Evolutionary conservation across 1,140 invertebrate genomes (phyloP), one percentile per base, ranked within the genome.

Genomic region (Diorhabda carinulata): DNA sequence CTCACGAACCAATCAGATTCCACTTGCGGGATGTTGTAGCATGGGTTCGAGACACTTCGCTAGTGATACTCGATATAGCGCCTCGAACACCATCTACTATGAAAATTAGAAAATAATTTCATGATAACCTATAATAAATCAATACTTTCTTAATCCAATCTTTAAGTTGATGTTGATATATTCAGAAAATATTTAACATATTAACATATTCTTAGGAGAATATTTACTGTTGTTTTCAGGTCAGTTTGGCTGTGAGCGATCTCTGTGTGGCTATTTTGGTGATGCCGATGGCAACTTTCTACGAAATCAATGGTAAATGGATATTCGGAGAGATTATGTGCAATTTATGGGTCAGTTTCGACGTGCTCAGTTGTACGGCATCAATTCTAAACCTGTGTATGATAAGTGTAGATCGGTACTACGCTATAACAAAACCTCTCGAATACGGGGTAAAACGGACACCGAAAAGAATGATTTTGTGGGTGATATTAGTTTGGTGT

Each of bases 311-410:
- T 69, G 91, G 93, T 58, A 88, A 86, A 66, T 96, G 94, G 94
- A 89, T 88, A 71, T 94, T 96, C 70, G 92, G 93, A 63, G 85
- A 88, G 10, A 85, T 91, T 52, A 86, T 95, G 72, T 97, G 95
- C 82, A 92, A 96, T 79, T 86, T 93, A 80, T 90, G 90, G 93
- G 94, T 90, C 70, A 90, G 87, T 76, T 93, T 94, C 80, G 92
- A 91, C 81, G 94, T 91, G 47, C 86, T 91, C 66, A 92, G 87
- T 71, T 93, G 87, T 80, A 94, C 95, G 7, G 94, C 95, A 43
- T 95, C 93, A 74, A 96, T 97, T 73, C 84, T 96, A 8, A 96
- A 97, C 82, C 85, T 97, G 65, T 97, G 95, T 79, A 92, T 94
- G 88, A 95, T 97, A 81, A 93, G 92, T 42, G 90, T 94, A 43